Evolutionary conservation across 2,797 vertebrate genomes (phyloP).

Genomic region (Cheirogaleus major): DNA sequence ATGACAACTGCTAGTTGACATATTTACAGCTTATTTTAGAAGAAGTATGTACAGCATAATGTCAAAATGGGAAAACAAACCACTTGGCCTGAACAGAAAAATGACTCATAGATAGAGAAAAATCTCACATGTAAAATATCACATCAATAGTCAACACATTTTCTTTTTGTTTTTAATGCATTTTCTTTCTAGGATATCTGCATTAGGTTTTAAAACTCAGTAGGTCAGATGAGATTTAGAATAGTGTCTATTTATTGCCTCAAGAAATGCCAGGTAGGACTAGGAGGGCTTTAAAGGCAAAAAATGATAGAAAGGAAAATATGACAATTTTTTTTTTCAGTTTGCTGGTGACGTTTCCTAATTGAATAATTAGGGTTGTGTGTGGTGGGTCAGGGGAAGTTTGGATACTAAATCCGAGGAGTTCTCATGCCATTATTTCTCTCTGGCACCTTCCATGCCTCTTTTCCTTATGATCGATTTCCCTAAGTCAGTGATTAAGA

Average conservation of each 20-base stretch:
- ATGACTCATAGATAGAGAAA: background rate
- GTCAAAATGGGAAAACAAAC: background rate
- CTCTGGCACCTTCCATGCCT: background rate
- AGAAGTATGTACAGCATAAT: background rate
- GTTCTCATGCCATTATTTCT: background rate
- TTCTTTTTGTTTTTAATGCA: background rate
- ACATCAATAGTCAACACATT: background rate
- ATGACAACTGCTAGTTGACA: background rate
- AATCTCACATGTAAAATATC: background rate
- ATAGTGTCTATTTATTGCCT: background rate
- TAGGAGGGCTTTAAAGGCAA: background rate
- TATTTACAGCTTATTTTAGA: background rate
- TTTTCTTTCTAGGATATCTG: background rate
- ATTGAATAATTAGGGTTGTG: background rate
- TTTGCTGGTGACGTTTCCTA: background rate
- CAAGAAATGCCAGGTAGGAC: background rate
- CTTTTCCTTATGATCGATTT: background rate
- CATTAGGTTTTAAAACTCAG: constrained; percentile 3
- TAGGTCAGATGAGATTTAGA: background rate
- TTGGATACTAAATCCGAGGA: background rate
- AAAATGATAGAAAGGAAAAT: background rate
- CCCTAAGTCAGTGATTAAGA: background rate
- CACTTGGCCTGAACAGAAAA: constrained; percentile 1
- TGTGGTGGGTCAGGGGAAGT: background rate
- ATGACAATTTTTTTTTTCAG: background rate